phyloP scores from a whole-genome alignment of 2,888 invertebrate genomes.

The Mantis religiosa region DNA sequence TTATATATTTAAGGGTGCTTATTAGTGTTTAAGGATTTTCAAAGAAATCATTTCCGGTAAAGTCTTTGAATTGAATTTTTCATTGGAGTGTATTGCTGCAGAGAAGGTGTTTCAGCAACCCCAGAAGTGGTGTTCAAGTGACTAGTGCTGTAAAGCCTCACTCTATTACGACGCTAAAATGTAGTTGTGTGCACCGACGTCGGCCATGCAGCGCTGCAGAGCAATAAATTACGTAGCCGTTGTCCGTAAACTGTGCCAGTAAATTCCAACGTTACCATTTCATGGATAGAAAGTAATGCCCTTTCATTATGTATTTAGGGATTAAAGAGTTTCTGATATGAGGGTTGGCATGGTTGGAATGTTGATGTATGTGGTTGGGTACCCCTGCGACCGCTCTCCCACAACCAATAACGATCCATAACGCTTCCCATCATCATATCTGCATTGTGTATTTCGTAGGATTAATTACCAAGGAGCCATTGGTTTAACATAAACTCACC shows the following conservation, averaged over 20 bases:
- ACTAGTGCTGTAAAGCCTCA: background rate
- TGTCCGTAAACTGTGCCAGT: conserved; percentile 2
- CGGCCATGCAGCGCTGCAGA: background rate
- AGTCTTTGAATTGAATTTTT: too few relatives aligned
- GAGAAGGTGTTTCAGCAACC: too few relatives aligned
- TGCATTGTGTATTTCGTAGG: background rate
- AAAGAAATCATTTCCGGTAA: too few relatives aligned
- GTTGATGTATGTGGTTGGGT: conserved; percentile 4
- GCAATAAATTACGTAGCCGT: conserved; percentile 2
- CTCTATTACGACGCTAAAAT: background rate
- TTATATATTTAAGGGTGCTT: too few relatives aligned
- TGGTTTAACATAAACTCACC: background rate
- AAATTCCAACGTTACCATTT: background rate
- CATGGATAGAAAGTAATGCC: conserved; percentile 17
- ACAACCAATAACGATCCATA: background rate
- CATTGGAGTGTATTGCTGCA: too few relatives aligned
- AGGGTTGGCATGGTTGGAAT: background rate
- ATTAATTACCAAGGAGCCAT: background rate
- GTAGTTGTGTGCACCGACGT: background rate
- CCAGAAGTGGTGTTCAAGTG: too few relatives aligned
- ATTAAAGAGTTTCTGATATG: conserved; percentile 7
- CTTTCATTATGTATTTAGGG: conserved; percentile 26
- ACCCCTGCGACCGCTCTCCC: background rate
- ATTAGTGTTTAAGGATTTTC: too few relatives aligned
- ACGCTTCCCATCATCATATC: background rate